These are phyloP conservation scores for Aptenodytes forsteri DNA, from an alignment of 2,113 vertebrate genomes.

Conservation along the genomic window DNA sequence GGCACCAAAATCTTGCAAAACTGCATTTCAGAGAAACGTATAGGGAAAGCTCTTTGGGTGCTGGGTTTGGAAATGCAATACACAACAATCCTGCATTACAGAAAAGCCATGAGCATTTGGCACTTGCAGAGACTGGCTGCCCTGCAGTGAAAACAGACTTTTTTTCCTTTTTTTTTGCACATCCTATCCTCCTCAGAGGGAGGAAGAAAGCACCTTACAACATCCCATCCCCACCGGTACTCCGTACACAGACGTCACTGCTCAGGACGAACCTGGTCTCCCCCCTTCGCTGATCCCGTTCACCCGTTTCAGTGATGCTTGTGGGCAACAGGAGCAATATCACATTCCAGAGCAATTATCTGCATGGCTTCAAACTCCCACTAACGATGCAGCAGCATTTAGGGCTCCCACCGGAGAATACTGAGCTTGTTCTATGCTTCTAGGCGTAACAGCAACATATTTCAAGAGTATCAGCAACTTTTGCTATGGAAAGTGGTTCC, in stretches of 20 bases:
- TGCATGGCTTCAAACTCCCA: background rate
- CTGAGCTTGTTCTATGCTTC: background rate
- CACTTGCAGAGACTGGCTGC: background rate
- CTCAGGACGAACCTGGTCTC: background rate
- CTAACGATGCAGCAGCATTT: background rate
- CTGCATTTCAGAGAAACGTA: background rate
- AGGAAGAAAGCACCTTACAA: background rate
- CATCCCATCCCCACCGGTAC: background rate
- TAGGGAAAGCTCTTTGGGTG: background rate
- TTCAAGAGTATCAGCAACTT: background rate
- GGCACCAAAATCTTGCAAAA: background rate
- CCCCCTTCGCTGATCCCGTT: too few species aligned
- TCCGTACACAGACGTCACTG: rapidly evolving
- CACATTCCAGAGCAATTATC: background rate
- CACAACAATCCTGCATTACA: rapidly evolving
- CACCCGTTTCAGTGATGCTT: background rate
- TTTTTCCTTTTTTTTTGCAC: background rate
- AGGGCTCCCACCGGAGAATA: background rate
- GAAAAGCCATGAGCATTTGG: background rate
- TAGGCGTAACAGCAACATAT: background rate
- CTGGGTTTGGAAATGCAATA: background rate
- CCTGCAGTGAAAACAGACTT: background rate
- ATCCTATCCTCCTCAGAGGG: background rate
- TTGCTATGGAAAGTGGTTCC: too few species aligned
- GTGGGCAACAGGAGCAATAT: background rate